These are phyloP conservation scores for Malurus melanocephalus DNA, from an alignment of 2,113 vertebrate genomes.

Conservation along the genomic window DNA sequence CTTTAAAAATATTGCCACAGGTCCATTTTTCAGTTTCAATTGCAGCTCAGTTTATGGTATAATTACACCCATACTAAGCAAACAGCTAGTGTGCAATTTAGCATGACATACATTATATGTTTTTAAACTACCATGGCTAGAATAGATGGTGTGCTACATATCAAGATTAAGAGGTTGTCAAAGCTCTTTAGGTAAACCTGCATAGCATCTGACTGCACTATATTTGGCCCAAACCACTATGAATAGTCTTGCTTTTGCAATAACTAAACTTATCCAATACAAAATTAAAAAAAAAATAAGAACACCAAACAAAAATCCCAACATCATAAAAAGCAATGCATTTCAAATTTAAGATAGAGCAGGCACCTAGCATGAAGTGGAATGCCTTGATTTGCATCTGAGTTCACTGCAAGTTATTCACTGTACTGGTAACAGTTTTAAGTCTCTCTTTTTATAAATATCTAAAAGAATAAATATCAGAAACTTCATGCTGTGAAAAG, in stretches of 20 bases:
- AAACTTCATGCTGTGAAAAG: neutral
- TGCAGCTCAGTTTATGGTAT: constrained; percentile 17
- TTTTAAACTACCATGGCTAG: neutral
- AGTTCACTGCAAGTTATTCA: neutral
- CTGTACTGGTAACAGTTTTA: neutral
- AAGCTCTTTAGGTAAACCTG: neutral
- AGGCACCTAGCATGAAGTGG: neutral
- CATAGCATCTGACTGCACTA: neutral
- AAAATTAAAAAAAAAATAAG: neutral
- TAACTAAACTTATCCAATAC: neutral
- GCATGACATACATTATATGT: constrained; percentile 13
- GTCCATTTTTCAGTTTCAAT: neutral
- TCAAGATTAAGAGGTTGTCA: constrained; percentile 37
- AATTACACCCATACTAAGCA: constrained; percentile 14
- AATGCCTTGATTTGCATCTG: neutral
- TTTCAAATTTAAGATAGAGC: neutral
- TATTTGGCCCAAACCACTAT: neutral
- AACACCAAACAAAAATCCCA: neutral
- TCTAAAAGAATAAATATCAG: neutral
- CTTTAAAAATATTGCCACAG: constrained; percentile 2
- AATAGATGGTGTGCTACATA: constrained; percentile 25
- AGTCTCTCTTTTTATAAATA: neutral
- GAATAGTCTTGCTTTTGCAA: neutral
- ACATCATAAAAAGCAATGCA: neutral
- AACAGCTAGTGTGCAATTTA: constrained; percentile 2